phyloP scores from a whole-genome alignment of 2,113 vertebrate species.

The Myotis yumanensis region DNA sequence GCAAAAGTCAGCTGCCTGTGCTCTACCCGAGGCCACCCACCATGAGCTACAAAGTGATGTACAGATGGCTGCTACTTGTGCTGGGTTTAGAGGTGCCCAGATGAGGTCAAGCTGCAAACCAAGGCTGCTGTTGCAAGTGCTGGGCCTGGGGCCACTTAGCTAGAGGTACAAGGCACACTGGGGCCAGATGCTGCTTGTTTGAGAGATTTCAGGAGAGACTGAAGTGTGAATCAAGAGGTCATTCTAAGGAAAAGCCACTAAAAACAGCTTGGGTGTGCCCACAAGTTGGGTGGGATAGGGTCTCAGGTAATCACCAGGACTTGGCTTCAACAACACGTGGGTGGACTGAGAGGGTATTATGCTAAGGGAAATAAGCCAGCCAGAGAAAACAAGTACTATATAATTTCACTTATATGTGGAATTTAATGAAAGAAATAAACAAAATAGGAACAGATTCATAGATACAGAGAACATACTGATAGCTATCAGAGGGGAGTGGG shows the following conservation, averaged over 20 bases:
- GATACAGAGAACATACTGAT: not conserved
- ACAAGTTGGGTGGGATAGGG: not conserved
- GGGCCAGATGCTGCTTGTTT: not conserved
- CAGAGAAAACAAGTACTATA: not conserved
- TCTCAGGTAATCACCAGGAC: not conserved
- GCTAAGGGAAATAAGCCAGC: not conserved
- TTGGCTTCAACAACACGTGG: not conserved
- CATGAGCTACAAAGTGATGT: not conserved
- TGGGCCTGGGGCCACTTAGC: not conserved
- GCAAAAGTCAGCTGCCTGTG: not conserved
- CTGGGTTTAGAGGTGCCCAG: not conserved
- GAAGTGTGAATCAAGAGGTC: not conserved
- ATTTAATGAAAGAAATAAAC: not conserved
- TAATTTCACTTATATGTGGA: not conserved
- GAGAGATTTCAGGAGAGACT: not conserved
- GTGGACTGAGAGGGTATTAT: not conserved
- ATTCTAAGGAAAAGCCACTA: not conserved
- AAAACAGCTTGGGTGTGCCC: not conserved
- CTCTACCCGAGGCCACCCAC: not conserved
- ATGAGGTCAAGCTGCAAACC: not conserved
- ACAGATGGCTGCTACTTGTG: not conserved
- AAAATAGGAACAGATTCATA: not conserved
- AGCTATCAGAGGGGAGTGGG: not conserved
- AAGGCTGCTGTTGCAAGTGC: not conserved
- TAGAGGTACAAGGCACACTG: not conserved